Evolutionary conservation across 2,113 vertebrate genomes (phyloP).

Genomic region (Trichechus manatus): DNA sequence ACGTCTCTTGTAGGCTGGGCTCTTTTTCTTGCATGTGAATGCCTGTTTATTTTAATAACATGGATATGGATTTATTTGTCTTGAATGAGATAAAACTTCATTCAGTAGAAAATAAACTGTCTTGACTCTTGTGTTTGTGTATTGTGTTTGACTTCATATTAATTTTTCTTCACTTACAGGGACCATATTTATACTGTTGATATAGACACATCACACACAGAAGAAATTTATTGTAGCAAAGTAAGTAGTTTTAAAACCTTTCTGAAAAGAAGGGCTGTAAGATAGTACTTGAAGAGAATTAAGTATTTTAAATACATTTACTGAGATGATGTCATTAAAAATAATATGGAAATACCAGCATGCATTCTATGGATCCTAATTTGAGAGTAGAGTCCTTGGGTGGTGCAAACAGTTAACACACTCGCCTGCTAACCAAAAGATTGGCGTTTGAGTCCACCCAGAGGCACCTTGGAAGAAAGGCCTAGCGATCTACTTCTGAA

Average conservation of each 20-base stretch:
- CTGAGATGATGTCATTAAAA: constrained; percentile 64
- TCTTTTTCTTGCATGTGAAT: background rate
- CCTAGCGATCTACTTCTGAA: background rate
- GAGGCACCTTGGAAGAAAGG: background rate
- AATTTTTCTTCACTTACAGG: constrained; percentile 89
- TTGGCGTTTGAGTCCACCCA: background rate
- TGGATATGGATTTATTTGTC: constrained; percentile 57
- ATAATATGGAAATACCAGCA: constrained; percentile 64
- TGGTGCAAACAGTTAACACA: background rate
- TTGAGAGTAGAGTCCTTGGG: background rate
- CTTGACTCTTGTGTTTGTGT: constrained; percentile 68
- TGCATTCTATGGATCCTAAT: constrained; percentile 69
- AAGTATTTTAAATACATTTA: constrained; percentile 71
- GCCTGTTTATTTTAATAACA: background rate
- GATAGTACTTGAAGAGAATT: constrained; percentile 34
- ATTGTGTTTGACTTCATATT: constrained; percentile 73
- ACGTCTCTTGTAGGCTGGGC: constrained; percentile 18
- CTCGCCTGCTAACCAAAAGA: background rate
- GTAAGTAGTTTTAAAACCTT: constrained; percentile 91
- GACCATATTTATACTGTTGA: constrained; percentile 99
- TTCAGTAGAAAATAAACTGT: constrained; percentile 62
- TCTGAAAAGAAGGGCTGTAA: constrained; percentile 67
- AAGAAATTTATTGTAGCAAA: constrained; percentile 99
- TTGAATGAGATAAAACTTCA: constrained; percentile 37
- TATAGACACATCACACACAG: constrained; percentile 93